These are phyloP conservation scores for Odontothrips loti DNA, from an alignment of 2,888 invertebrate genomes.

Conservation along the genomic window DNA sequence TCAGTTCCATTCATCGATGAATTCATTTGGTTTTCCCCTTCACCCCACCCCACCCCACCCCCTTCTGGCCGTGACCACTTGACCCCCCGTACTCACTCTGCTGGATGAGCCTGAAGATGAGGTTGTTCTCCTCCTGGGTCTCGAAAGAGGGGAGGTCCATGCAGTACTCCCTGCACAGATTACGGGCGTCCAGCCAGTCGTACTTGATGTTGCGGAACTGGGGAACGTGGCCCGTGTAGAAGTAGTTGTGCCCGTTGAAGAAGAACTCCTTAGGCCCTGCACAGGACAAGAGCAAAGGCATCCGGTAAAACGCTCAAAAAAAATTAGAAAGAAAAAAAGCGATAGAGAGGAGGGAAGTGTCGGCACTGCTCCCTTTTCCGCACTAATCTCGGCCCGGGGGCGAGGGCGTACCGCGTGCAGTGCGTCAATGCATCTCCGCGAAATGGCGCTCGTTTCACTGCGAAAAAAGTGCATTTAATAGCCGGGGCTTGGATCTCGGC, in stretches of 20 bases:
- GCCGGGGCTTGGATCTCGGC: neutral
- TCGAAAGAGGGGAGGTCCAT: constrained; percentile 89
- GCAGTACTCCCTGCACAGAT: constrained; percentile 86
- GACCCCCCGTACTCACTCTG: constrained; percentile 59
- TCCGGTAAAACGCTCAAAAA: too few species aligned
- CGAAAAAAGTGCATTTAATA: neutral
- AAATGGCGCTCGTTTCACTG: constrained; percentile 29
- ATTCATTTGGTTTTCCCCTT: too few species aligned
- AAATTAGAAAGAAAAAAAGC: too few species aligned
- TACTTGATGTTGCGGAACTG: constrained; percentile 72
- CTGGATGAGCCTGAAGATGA: constrained; percentile 81
- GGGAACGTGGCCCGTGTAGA: constrained; percentile 78
- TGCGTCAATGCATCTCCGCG: too few species aligned
- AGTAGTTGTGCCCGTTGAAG: constrained; percentile 82
- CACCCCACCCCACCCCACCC: neutral
- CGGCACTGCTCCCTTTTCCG: too few species aligned
- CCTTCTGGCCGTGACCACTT: neutral
- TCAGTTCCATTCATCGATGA: too few species aligned
- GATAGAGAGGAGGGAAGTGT: too few species aligned
- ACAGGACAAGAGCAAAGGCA: constrained; percentile 41
- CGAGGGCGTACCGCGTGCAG: too few species aligned
- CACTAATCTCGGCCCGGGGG: too few species aligned
- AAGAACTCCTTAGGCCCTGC: constrained; percentile 87
- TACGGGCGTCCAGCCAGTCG: constrained; percentile 87
- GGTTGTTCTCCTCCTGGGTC: constrained; percentile 84